These are phyloP conservation scores for Erebia palarica DNA, from an alignment of 2,888 invertebrate genomes.

Conservation along the genomic window DNA sequence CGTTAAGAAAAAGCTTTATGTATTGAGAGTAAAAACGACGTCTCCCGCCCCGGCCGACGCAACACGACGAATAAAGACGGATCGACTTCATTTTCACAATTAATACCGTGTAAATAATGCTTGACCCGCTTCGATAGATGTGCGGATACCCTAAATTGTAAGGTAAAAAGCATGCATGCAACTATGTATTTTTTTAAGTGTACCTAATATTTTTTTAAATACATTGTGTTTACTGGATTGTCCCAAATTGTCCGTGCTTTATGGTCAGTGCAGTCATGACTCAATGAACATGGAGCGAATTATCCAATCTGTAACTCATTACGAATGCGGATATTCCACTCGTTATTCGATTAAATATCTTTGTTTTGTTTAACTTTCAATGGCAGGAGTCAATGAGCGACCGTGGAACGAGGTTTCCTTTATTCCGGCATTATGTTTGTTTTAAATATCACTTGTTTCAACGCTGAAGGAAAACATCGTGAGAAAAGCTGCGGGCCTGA, in stretches of 20 bases:
- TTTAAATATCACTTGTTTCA: too few species aligned
- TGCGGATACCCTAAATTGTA: too few species aligned
- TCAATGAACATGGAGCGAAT: neutral
- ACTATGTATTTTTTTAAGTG: neutral
- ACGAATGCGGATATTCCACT: slow-evolving; percentile 13
- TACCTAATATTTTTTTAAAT: neutral
- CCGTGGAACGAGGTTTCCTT: slow-evolving; percentile 20
- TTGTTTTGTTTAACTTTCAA: slow-evolving; percentile 8
- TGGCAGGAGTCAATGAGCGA: slow-evolving; percentile 22
- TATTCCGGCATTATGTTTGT: neutral
- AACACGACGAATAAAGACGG: too few species aligned
- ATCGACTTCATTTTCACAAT: too few species aligned
- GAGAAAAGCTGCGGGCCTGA: too few species aligned
- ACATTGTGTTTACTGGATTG: neutral
- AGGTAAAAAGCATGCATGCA: too few species aligned
- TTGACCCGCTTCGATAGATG: too few species aligned
- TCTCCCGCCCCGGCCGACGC: too few species aligned
- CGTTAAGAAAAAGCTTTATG: too few species aligned
- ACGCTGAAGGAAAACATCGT: too few species aligned
- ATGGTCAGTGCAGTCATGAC: neutral
- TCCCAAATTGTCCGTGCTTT: neutral
- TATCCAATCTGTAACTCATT: slow-evolving; percentile 11
- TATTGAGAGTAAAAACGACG: too few species aligned
- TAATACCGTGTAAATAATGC: too few species aligned
- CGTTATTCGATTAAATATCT: slow-evolving; percentile 4